A percentile compares a stretch with the other conserved stretches of the same genome.
Conservation (phyloP, 2,113 vertebrate genomes). For the Scalopus aquaticus region DNA sequence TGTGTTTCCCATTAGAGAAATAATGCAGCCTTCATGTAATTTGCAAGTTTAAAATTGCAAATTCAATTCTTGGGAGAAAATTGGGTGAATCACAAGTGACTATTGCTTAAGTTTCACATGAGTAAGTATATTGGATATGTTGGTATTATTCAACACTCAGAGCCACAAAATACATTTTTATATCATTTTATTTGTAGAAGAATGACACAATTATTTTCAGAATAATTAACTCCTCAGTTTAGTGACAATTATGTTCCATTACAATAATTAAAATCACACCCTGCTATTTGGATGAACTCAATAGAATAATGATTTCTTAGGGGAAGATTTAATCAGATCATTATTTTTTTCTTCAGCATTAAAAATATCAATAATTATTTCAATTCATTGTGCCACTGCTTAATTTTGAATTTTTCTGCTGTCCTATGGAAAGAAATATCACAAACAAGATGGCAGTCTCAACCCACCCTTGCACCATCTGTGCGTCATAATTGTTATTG, state of each 20-base stretch:
- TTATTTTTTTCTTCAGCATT: constrained; percentile 62
- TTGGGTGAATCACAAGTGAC: constrained; percentile 80
- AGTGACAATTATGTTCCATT: constrained; percentile 79
- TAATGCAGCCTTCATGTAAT: constrained; percentile 79
- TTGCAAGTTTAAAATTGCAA: constrained; percentile 82
- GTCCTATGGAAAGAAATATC: constrained; percentile 32
- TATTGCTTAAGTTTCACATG: constrained; percentile 80
- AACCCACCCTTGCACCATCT: constrained; percentile 46
- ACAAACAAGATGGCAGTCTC: constrained; percentile 18
- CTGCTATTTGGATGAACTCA: constrained; percentile 76
- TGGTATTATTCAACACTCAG: constrained; percentile 73
- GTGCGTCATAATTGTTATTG: constrained; percentile 5
- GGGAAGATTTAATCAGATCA: constrained; percentile 68
- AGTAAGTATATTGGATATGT: constrained; percentile 80
- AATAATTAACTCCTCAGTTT: constrained; percentile 83
- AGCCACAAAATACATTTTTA: constrained; percentile 79
- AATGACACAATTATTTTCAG: constrained; percentile 80
- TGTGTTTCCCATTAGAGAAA: constrained; percentile 79
- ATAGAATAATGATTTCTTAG: constrained; percentile 76
- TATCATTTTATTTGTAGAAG: constrained; percentile 80
- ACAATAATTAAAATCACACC: constrained; percentile 80
- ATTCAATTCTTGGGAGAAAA: constrained; percentile 76
- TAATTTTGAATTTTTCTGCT: constrained; percentile 57
- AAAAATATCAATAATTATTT: constrained; percentile 67
- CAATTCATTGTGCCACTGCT: constrained; percentile 15